Evolutionary conservation across 1,140 invertebrate genomes (phyloP).

Genomic region (Hesperophylax magnus): DNA sequence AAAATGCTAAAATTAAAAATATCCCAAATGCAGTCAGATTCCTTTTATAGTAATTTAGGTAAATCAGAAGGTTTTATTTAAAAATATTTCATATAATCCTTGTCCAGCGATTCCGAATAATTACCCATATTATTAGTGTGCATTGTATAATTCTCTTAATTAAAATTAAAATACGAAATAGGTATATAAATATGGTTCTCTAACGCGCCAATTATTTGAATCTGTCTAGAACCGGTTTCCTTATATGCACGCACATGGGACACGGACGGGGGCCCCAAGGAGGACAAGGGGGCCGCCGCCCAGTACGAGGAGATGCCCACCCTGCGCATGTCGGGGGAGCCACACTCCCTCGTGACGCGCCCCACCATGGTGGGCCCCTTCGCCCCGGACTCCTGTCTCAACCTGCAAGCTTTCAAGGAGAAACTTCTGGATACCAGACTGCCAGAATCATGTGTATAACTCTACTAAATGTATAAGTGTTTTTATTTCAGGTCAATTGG

Average conservation of each 20-base stretch:
- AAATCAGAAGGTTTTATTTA: no score
- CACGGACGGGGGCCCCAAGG: slow-evolving; percentile 21
- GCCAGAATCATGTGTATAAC: slow-evolving; percentile 82
- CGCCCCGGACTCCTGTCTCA: slow-evolving; percentile 63
- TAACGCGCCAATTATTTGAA: no score
- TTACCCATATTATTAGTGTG: no score
- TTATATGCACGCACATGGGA: slow-evolving; percentile 54
- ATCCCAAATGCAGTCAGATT: no score
- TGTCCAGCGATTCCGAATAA: no score
- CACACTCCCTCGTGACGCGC: slow-evolving; percentile 44
- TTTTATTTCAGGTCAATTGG: not conserved
- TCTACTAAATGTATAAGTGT: slow-evolving; percentile 7
- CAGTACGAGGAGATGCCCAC: slow-evolving; percentile 11
- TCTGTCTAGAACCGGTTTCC: slow-evolving; percentile 19
- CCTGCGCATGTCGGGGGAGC: slow-evolving; percentile 1
- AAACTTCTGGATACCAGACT: slow-evolving; percentile 81
- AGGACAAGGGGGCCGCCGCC: slow-evolving; percentile 49
- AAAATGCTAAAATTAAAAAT: no score
- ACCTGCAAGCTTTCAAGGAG: slow-evolving; percentile 82
- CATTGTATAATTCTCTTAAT: no score
- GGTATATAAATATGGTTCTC: no score
- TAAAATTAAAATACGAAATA: no score
- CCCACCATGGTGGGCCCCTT: slow-evolving; percentile 15
- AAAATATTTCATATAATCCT: no score
- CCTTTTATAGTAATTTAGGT: no score